Evolutionary conservation across 2,888 invertebrate genomes (phyloP), one percentile per base, ranked within the genome.

Genomic region (Bruchidius siliquastri): DNA sequence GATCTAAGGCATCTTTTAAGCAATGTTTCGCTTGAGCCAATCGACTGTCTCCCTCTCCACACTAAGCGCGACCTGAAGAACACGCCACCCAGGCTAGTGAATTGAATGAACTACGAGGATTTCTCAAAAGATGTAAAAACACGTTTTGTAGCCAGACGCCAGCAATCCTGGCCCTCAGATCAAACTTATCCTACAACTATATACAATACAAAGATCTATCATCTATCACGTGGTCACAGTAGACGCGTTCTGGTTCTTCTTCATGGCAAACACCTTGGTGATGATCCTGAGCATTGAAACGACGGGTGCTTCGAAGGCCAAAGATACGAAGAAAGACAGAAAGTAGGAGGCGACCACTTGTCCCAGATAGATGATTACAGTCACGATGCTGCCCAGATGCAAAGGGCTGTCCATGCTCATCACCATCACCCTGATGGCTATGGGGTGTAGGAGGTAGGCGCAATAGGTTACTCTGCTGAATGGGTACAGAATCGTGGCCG

Each of bases 401-500:
- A 95, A 88, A 67, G 95, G 95, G 79, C 93, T 92, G 82, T 95
- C 94, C 86, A 94, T 90, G 79, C 92, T 92, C 90, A 96, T 93
- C 69, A 93, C 93, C 82, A 94, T 92, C 81, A 91, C 89, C 79
- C 95, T 90, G 81, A 96, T 92, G 76, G 94, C 92, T 73, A 96
- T 91, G 0, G 95, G 95, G 86, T 96, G 95, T 76, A 96, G 90
- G 76, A 96, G 88, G 86, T 95, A 96, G 0, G 95, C 93, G 85
- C 95, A 96, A 86, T 96, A 96, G 69, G 95, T 96, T 20, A 95
- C 93, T 79, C 95, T 89, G 72, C 95, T 95, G 87, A 95, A 93
- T 74, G 95, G 95, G 87, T 95, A 95, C 73, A 95, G 87, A 75
- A 92, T 89, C 10, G 94, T 92, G 30, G 94, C 91, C 0, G 95